Conservation (phyloP, 2,888 invertebrate genomes). For the Tachina fera region DNA sequence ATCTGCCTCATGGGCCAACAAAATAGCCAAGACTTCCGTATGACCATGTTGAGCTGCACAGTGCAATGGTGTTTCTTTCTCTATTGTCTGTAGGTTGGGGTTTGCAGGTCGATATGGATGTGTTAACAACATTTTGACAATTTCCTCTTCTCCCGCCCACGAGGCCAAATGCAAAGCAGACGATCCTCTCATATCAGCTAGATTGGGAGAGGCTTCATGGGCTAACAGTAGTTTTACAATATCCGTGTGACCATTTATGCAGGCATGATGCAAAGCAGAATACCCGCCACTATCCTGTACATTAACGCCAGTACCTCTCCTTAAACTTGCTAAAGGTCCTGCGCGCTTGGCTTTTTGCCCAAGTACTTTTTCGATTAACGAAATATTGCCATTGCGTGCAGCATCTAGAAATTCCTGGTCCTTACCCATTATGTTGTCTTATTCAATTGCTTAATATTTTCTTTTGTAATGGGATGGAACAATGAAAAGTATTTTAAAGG, state of each 20-base stretch:
- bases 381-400: conserved; percentile 95
- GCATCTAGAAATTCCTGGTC: conserved; percentile 98
- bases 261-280: conserved; percentile 96
- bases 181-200: conserved; percentile 94
- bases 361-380: conserved; percentile 94
- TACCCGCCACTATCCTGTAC: conserved; percentile 97
- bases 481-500: neutral
- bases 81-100: conserved; percentile 93
- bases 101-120: conserved; percentile 92
- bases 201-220: conserved; percentile 92
- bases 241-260: conserved; percentile 96
- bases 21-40: conserved; percentile 91
- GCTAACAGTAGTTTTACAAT: conserved; percentile 92
- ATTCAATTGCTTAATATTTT: neutral
- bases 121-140: conserved; percentile 92
- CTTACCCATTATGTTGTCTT: conserved; percentile 90
- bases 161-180: conserved; percentile 96
- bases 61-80: conserved; percentile 96
- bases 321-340: conserved; percentile 95
- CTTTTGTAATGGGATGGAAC: neutral
- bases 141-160: conserved; percentile 96
- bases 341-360: conserved; percentile 94
- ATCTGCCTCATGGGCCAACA: conserved; percentile 93
- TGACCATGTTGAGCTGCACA: conserved; percentile 97
- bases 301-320: conserved; percentile 95